Base-by-base conservation (phyloP, 2,113 vertebrate genomes). In the Athene noctua region DNA sequence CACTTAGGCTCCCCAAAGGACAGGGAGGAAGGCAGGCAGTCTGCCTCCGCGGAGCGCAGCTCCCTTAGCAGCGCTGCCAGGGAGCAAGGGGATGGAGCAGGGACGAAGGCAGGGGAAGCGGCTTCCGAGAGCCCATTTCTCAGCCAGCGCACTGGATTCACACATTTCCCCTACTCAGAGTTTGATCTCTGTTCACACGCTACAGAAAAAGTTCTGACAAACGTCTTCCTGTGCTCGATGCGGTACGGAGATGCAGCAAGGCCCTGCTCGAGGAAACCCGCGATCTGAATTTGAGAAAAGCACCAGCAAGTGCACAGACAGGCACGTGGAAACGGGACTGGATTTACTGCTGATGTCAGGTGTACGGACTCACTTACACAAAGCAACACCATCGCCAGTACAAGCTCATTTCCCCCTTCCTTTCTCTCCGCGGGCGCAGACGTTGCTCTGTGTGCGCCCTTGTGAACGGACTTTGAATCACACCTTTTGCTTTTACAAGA, bases 301-400 rank as follows among this genome's bases (percentile, higher is more conserved):
- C 68, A 15, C 23, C 62, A 32, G 42, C 20, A 3, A 36, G 42
- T 1, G 12, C 42, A 21, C 34, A 11, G 55, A 5, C 55, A 25
- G 1, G 3, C 25, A 10, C 3, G 1, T 2, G 4, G 70, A 23
- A 65, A 54, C 0, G 5, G 52, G 36, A 3, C 38, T 36, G 81
- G 9, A 8, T 4, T 7, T 16, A 6, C 36, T 1, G 36, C 15
- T 5, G 46, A 2, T 20, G 47, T 13, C 82, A 62, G 81, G 22
- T 1, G 29, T 2, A 36, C 1, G 1, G 49, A 15, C 61, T 36
- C 77, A 1, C 13, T 36, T 7, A 7, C 29, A 36, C 1, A 0
- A 9, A 38, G 62, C 78, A 13, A 13, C n/a, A 5, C 19, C 18
- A 22, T 3, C 4, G 3, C 9, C 46, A 20, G 46, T 1, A 34